Conservation (phyloP, 2,113 vertebrate genomes). For the Phocoena sinus region DNA sequence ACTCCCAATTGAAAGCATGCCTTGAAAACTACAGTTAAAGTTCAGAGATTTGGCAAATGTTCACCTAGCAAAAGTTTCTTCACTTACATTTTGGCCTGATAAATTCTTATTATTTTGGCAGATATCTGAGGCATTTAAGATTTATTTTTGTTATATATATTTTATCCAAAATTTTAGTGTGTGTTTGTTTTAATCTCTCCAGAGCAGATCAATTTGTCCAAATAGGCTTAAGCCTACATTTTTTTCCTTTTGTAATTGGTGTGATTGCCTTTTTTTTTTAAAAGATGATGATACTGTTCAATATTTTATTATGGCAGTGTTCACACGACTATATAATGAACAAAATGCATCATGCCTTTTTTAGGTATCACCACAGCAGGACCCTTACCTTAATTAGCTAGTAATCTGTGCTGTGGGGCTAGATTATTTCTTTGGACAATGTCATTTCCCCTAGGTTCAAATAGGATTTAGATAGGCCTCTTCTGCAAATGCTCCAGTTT, state of each 20-base stretch:
- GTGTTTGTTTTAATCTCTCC: background rate
- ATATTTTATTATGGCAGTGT: background rate
- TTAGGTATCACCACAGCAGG: background rate
- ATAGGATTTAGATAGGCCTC: background rate
- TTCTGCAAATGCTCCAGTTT: background rate
- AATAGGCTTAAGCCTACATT: background rate
- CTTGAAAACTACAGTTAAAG: background rate
- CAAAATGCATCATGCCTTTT: background rate
- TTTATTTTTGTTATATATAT: slow-evolving; percentile 15
- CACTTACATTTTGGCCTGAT: background rate
- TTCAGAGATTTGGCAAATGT: background rate
- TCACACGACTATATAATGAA: background rate
- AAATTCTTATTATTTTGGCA: background rate
- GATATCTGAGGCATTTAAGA: background rate
- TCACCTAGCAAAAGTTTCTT: background rate
- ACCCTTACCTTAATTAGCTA: background rate
- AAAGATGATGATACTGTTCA: background rate
- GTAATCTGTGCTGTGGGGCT: background rate
- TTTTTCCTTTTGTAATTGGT: background rate
- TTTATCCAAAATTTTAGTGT: background rate
- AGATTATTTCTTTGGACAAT: background rate
- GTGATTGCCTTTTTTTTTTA: background rate
- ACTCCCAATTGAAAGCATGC: background rate
- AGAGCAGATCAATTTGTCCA: background rate
- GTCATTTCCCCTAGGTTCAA: background rate